phyloP scores from a whole-genome alignment of 2,888 invertebrate species.

The Lapara coniferarum region DNA sequence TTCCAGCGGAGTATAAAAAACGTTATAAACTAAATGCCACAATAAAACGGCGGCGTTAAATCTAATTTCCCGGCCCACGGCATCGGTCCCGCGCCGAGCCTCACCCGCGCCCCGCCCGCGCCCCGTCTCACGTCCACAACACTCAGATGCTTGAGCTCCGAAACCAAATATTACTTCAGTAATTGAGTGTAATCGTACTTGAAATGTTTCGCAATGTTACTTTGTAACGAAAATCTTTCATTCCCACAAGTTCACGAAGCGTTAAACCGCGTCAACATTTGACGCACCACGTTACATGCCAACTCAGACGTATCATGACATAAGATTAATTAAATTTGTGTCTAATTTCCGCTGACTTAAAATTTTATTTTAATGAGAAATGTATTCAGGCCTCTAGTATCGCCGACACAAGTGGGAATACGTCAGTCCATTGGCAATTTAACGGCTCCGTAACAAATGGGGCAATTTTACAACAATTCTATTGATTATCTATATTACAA shows the following conservation, averaged over 20 bases:
- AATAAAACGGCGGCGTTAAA: slow-evolving; percentile 15
- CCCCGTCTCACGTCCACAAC: slow-evolving; percentile 13
- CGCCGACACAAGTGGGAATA: not conserved
- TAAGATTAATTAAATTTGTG: not conserved
- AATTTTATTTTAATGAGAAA: not conserved
- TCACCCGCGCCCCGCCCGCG: not conserved
- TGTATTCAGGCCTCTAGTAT: not conserved
- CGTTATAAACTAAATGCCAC: slow-evolving; percentile 15
- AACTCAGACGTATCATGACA: not conserved
- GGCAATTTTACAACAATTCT: slow-evolving; percentile 7
- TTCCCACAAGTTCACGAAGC: not conserved
- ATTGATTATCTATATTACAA: slow-evolving; percentile 14
- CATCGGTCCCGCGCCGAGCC: not conserved
- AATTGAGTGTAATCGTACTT: slow-evolving; percentile 33
- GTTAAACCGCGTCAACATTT: not conserved
- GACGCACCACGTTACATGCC: not conserved
- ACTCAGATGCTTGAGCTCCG: slow-evolving; percentile 27
- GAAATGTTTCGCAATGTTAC: slow-evolving; percentile 35
- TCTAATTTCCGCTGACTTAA: not conserved
- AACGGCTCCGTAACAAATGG: not conserved
- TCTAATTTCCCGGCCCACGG: slow-evolving; percentile 14
- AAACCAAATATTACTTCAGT: slow-evolving; percentile 31
- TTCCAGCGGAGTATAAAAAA: slow-evolving; percentile 15
- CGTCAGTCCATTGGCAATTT: not conserved
- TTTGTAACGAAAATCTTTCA: slow-evolving; percentile 29